Base-by-base conservation (phyloP, 2,113 vertebrate genomes). In the Eulemur macaco region DNA sequence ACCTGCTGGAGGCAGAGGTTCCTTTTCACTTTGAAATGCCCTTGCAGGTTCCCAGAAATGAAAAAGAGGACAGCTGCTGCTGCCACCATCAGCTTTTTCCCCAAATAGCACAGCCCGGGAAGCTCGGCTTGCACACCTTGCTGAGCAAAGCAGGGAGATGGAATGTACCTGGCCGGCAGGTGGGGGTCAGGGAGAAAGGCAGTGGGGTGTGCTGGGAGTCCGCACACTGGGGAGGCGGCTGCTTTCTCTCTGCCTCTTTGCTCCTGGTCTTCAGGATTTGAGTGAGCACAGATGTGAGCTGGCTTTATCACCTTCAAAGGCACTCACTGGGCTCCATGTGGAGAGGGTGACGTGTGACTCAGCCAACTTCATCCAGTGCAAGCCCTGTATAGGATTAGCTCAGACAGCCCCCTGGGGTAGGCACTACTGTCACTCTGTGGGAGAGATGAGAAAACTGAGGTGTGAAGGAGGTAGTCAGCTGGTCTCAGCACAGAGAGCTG, bases 1-100 rank as follows among this genome's bases (percentile, higher is more conserved):
- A 88, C 95, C 86, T 96, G 77, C 93, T 37, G 45, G 73, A 96
- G 91, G 63, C 74, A 2, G 25, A 82, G 86, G 34, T 71, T 73
- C 63, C 78, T 73, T 73, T 89, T 96, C 74, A 94, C 96, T 94
- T 98, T 98, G 97, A 98, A 96, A 96, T 85, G 96, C 50, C 96
- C 97, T 97, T 97, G 96, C 90, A 95, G 97, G 39, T 91, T 92
- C 97, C 89, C 54, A 76, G 60, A 39, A 85, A 93, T 50, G 15
- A 39, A 68, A 69, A 56, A 27, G 29, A 96, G 52, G 94, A 76
- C 95, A 90, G 97, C 94, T 94, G 94, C 83, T 78, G 85, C 88
- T 52, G 74, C 96, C 89, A 74, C 95, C 93, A 21, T 92, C 95
- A 91, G 94, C 95, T 95, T 58, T 95, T 91, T 86, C 95, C 88